A percentile compares a stretch with the other conserved stretches of the same genome.
Evolutionary conservation across 2,888 invertebrate genomes (phyloP).

Genomic region (Oeneis ivallda): DNA sequence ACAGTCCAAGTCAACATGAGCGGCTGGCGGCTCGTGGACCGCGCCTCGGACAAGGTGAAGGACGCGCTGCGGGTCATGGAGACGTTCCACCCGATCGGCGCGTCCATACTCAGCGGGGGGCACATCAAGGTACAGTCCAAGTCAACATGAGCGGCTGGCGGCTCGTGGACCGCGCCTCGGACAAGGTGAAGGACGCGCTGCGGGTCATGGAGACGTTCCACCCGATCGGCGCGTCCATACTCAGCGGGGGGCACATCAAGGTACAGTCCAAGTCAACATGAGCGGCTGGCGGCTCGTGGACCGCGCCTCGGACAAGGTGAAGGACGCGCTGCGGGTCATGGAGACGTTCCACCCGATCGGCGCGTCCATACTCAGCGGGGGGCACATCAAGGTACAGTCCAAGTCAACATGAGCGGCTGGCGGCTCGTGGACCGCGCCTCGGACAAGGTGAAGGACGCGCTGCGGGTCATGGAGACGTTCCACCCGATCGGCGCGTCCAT

Average conservation of each 20-base stretch:
- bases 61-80: conserved; percentile 92
- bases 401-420: conserved; percentile 97
- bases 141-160: conserved; percentile 98
- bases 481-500: conserved; percentile 92
- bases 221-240: conserved; percentile 89
- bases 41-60: conserved; percentile 87
- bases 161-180: conserved; percentile 90
- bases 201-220: conserved; percentile 94
- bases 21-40: conserved; percentile 94
- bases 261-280: conserved; percentile 91
- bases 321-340: conserved; percentile 90
- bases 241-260: conserved; percentile 82
- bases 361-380: too few relatives aligned
- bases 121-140: conserved; percentile 56
- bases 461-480: conserved; percentile 93
- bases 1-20: conserved; percentile 92
- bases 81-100: conserved; percentile 92
- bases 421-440: conserved; percentile 91
- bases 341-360: conserved; percentile 93
- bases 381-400: too few relatives aligned
- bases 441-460: conserved; percentile 86
- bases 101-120: conserved; percentile 85
- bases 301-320: conserved; percentile 87
- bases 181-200: conserved; percentile 87
- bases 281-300: conserved; percentile 96